Percentiles rank a stretch among this genome's conserved stretches.
These are phyloP conservation scores for Ochotona curzoniae DNA, from an alignment of 2,113 vertebrate genomes.

Conservation along the genomic window DNA sequence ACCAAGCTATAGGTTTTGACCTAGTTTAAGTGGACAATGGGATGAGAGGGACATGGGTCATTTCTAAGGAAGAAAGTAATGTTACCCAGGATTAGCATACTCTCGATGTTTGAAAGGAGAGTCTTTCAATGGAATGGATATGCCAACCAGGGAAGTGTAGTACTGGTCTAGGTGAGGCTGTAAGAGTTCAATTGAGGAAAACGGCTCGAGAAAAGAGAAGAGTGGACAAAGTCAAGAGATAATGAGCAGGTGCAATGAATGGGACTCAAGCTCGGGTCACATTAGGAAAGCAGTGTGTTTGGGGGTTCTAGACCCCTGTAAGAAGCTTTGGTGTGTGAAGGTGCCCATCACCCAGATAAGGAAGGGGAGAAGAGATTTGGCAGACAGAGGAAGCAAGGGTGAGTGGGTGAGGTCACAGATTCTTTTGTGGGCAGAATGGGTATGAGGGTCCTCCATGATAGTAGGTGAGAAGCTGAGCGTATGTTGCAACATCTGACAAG, in stretches of 20 bases:
- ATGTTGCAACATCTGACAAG: not conserved
- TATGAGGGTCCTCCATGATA: not conserved
- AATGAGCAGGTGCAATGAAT: not conserved
- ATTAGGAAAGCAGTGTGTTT: not conserved
- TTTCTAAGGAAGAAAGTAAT: not conserved
- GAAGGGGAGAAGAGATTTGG: not conserved
- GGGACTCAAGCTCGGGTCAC: not conserved
- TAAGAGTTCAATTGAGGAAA: not conserved
- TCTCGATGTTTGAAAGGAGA: not conserved
- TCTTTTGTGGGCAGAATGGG: not conserved
- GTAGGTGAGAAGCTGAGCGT: not conserved
- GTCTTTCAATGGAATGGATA: not conserved
- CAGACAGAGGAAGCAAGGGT: too few relatives aligned
- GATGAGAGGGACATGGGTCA: not conserved
- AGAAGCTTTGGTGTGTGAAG: not conserved
- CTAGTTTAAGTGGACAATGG: not conserved
- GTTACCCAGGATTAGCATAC: fast-evolving
- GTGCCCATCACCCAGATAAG: too few relatives aligned
- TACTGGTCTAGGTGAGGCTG: not conserved
- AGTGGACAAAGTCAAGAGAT: not conserved
- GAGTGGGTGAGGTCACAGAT: not conserved
- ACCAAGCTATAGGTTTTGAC: not conserved
- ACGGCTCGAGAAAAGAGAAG: not conserved
- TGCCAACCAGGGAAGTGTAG: not conserved
- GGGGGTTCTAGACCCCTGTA: not conserved